phyloP scores from a whole-genome alignment of 2,113 vertebrate genomes.

The Tautogolabrus adspersus region DNA sequence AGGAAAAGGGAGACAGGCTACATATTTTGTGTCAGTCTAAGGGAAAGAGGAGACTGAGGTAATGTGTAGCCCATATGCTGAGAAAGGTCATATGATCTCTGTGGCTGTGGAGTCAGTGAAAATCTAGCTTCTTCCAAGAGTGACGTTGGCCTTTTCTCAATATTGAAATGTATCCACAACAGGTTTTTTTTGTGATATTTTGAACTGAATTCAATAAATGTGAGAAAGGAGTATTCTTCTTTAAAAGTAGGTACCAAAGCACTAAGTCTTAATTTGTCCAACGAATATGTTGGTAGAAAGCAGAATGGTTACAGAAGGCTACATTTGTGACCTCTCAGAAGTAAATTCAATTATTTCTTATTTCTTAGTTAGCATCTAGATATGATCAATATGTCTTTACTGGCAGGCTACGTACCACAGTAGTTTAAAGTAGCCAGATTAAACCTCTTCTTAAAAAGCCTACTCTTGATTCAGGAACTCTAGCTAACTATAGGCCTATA shows the following conservation, averaged over 20 bases:
- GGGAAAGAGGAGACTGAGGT: background rate
- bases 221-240: background rate
- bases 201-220: background rate
- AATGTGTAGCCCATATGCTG: background rate
- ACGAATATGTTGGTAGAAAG: background rate
- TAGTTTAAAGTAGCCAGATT: too few relatives aligned
- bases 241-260: background rate
- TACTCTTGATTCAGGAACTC: too few relatives aligned
- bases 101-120: background rate
- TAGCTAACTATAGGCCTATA: too few relatives aligned
- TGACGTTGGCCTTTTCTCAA: background rate
- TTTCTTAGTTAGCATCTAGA: too few relatives aligned
- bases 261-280: background rate
- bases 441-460: too few relatives aligned
- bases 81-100: background rate
- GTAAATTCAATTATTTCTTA: too few relatives aligned
- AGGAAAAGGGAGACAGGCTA: background rate
- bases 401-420: too few relatives aligned
- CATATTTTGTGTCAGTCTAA: conserved; percentile 6
- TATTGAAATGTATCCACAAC: background rate
- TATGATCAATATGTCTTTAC: too few relatives aligned
- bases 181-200: too few relatives aligned
- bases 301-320: too few relatives aligned
- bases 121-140: conserved; percentile 1
- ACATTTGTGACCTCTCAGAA: too few relatives aligned